Evolutionary conservation across 2,888 invertebrate species (phyloP).

Genomic region (Drosophila tripunctata): DNA sequence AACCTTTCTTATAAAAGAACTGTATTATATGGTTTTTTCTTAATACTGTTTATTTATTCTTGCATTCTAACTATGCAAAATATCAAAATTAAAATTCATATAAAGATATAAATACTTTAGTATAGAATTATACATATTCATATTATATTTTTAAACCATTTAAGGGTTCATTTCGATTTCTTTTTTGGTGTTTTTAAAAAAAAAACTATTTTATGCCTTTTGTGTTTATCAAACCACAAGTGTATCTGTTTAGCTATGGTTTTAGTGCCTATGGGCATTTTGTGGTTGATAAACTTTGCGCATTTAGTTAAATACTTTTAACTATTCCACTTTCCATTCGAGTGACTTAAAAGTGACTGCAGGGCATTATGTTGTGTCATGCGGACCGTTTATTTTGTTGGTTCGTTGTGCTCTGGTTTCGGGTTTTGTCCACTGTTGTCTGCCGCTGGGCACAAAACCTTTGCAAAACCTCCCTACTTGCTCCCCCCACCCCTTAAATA

Average conservation of each 20-base stretch:
- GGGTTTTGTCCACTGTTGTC: conserved; percentile 11
- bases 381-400: conserved; percentile 21
- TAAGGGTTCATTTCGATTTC: no score
- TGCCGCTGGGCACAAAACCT: conserved; percentile 32
- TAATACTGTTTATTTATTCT: no score
- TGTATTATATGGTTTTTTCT: no score
- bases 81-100: no score
- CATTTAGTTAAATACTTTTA: not conserved
- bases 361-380: conserved; percentile 28
- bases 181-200: no score
- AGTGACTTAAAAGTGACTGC: not conserved
- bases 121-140: no score
- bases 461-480: not conserved
- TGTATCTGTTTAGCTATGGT: not conserved
- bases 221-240: not conserved
- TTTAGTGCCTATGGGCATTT: not conserved
- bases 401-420: conserved; percentile 22
- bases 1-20: no score
- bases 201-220: not conserved
- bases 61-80: no score
- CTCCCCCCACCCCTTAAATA: not conserved
- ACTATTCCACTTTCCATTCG: not conserved
- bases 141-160: no score
- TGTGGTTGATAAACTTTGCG: conserved; percentile 2
- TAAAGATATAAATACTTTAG: no score